Base-by-base conservation (phyloP, 2,888 invertebrate genomes). In the Amiota communis region DNA sequence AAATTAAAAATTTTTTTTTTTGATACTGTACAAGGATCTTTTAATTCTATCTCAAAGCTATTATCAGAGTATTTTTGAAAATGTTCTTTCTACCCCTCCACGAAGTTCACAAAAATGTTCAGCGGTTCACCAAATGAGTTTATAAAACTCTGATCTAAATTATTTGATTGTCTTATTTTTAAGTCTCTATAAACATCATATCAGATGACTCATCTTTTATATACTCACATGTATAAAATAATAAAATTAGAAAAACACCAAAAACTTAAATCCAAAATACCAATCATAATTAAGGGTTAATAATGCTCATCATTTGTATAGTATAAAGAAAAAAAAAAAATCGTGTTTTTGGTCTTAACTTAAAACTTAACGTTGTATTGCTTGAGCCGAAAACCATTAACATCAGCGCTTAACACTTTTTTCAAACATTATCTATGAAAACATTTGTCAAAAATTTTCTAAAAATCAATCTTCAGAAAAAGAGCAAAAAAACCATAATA, bases 401-500 rank as follows among this genome's bases (percentile, higher is more conserved):
- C 80, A 77, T 76, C 72, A 20, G 11, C 59, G 71, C 49, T 77
- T n/a, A 78, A 80, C 75, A 70, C 72, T 69, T 70, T 73, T 65
- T 67, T 15, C 46, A 23, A 46, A 64, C 2, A 51, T 68, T 68
- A 68, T 68, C 67, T 68, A 23, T 53, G 13, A 72, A 79, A 59
- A 79, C 82, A 85, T 83, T 83, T 83, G 83, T 83, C 83, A 81
- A 83, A 81, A 74, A 63, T 73, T 70, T 61, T 75, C 70, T 72
- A 59, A 57, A 67, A 72, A 57, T 67, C 53, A 53, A 68, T 51
- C 51, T 53, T 53, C 23, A 13, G 36, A 6, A 36, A 36, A 36
- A 48, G 49, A n/a, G 63, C 57, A 57, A 59, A 56, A 23, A 67
- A n/a, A 67, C 3, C 11, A 20, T 49, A 67, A 67, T 49, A 67